These are phyloP conservation scores for Paguma larvata DNA, from an alignment of 2,797 vertebrate species.

Conservation along the genomic window DNA sequence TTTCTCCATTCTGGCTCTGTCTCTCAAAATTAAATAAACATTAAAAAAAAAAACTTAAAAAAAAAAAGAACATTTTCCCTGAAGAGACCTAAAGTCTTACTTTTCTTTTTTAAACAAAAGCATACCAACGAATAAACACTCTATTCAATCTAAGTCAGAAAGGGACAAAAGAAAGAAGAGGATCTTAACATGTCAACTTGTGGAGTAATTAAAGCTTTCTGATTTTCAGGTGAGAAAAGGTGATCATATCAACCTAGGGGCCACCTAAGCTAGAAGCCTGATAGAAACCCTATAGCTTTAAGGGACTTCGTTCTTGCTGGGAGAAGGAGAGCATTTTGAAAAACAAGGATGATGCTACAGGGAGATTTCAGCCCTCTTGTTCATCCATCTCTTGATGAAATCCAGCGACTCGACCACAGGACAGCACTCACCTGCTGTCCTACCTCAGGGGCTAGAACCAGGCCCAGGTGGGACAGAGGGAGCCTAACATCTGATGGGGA, in stretches of 20 bases:
- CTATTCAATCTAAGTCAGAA: not conserved
- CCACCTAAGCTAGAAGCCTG: not conserved
- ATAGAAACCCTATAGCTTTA: accelerated
- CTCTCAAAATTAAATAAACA: too few species aligned
- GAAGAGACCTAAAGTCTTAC: not conserved
- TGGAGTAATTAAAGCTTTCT: not conserved
- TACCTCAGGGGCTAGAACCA: not conserved
- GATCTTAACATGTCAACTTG: not conserved
- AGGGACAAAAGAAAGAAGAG: not conserved
- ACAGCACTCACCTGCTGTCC: not conserved
- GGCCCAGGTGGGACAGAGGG: not conserved
- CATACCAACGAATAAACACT: not conserved
- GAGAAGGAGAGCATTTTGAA: not conserved
- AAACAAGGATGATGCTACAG: accelerated
- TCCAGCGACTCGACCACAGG: not conserved
- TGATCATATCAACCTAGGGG: not conserved
- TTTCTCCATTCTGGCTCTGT: too few species aligned
- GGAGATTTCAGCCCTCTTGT: not conserved
- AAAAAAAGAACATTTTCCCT: not conserved
- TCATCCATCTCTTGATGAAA: not conserved
- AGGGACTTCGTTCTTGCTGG: not conserved
- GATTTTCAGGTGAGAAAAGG: not conserved
- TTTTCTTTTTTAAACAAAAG: not conserved
- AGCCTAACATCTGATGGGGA: not conserved
- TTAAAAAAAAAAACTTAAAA: too few species aligned